These are phyloP conservation scores for Typhlichthys subterraneus DNA, from an alignment of 2,797 vertebrate genomes.

Conservation along the genomic window DNA sequence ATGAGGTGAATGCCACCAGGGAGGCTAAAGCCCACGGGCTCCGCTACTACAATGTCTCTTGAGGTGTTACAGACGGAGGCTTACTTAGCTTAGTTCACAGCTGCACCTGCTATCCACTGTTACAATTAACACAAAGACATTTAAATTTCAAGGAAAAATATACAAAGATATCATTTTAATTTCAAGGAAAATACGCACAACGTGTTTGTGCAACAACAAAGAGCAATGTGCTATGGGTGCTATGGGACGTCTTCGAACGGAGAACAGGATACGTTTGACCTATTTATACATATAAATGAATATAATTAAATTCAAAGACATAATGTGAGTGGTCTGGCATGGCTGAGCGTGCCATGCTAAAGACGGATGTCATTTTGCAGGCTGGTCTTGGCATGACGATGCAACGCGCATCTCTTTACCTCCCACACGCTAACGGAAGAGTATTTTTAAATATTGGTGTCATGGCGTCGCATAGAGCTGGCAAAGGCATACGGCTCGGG, in stretches of 20 bases:
- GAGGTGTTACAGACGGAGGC: too few relatives aligned
- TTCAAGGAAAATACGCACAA: background rate
- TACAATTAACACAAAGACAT: too few relatives aligned
- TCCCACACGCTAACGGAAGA: constrained; percentile 45
- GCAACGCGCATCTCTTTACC: constrained; percentile 30
- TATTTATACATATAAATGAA: constrained; percentile 31
- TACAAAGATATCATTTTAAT: background rate
- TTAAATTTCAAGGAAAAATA: too few relatives aligned
- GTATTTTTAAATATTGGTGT: constrained; percentile 64
- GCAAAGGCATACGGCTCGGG: constrained; percentile 59
- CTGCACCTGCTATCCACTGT: too few relatives aligned
- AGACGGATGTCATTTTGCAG: constrained; percentile 41
- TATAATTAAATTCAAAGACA: constrained; percentile 8
- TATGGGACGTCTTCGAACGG: background rate
- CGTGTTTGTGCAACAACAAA: too few relatives aligned
- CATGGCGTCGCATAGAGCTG: constrained; percentile 49
- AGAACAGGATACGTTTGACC: constrained; percentile 13
- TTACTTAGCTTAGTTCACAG: too few relatives aligned
- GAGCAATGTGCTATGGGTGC: too few relatives aligned
- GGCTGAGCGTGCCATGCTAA: constrained; percentile 15
- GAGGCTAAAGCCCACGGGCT: too few relatives aligned
- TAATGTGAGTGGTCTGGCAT: constrained; percentile 33
- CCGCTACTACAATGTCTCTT: too few relatives aligned
- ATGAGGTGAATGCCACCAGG: too few relatives aligned
- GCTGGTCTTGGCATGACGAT: constrained; percentile 32